phyloP scores from a whole-genome alignment of 2,888 invertebrate genomes.

The Luperina testacea region DNA sequence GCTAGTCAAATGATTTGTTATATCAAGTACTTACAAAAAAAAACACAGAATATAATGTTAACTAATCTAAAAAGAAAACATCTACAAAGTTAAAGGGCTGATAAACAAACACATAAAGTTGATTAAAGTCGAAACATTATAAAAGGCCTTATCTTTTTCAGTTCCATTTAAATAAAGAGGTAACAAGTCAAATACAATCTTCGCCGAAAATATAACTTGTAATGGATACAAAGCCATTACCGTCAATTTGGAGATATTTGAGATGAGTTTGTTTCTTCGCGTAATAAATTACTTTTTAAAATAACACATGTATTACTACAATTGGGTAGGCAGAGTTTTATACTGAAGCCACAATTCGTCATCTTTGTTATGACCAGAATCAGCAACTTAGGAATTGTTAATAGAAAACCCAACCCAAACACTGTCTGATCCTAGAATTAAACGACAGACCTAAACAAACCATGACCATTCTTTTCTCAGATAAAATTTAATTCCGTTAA shows the following conservation, averaged over 20 bases:
- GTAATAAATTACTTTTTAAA: background rate
- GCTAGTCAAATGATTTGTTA: background rate
- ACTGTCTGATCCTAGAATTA: background rate
- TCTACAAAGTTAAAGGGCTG: background rate
- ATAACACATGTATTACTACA: too few species aligned
- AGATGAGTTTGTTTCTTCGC: conserved; percentile 12
- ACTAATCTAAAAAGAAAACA: background rate
- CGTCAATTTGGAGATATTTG: conserved; percentile 23
- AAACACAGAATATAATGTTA: background rate
- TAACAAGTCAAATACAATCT: conserved; percentile 31
- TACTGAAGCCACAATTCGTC: background rate
- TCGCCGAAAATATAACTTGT: conserved; percentile 23
- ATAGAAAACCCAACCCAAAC: background rate
- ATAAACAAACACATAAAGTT: background rate
- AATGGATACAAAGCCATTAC: conserved; percentile 38
- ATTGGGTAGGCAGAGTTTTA: background rate
- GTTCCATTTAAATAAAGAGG: conserved; percentile 30
- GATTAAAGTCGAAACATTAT: conserved; percentile 18
- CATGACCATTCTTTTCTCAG: background rate
- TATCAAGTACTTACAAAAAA: background rate
- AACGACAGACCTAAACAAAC: background rate
- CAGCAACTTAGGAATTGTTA: background rate
- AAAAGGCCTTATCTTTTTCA: conserved; percentile 15
- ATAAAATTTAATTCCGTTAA: too few species aligned
- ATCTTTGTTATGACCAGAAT: background rate